phyloP scores from a whole-genome alignment of 2,888 invertebrate genomes.

The Lampropteryx suffumata region DNA sequence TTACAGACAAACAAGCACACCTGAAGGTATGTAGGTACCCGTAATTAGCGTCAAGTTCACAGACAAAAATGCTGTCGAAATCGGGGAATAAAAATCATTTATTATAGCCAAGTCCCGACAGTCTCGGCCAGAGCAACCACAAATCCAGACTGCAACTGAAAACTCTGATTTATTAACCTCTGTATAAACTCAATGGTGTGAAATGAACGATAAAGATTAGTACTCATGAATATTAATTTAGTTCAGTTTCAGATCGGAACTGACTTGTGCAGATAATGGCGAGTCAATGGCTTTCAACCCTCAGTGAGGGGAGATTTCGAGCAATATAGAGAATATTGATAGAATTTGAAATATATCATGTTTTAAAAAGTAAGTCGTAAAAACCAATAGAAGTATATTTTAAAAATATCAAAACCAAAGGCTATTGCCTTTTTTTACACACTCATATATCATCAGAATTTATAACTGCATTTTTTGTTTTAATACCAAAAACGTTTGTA shows the following conservation, averaged over 20 bases:
- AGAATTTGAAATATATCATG: conserved; percentile 4
- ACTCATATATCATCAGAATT: too few species aligned
- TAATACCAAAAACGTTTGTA: too few species aligned
- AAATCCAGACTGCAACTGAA: conserved; percentile 39
- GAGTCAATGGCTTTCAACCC: conserved; percentile 37
- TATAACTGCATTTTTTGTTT: too few species aligned
- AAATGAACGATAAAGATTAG: conserved; percentile 61
- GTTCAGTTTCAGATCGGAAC: conserved; percentile 42
- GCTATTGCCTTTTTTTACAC: too few species aligned
- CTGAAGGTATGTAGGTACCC: too few species aligned
- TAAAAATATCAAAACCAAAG: neutral
- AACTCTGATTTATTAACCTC: conserved; percentile 57
- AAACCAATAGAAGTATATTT: too few species aligned
- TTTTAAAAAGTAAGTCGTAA: too few species aligned
- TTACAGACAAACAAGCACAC: too few species aligned
- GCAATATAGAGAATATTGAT: conserved; percentile 7
- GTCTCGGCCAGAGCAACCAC: conserved; percentile 20
- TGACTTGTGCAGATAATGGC: conserved; percentile 46
- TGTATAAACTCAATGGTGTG: conserved; percentile 58
- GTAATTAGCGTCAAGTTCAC: neutral
- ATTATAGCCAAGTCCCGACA: conserved; percentile 12
- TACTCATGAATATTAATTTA: conserved; percentile 56
- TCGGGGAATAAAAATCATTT: conserved; percentile 16
- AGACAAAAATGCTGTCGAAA: conserved; percentile 4
- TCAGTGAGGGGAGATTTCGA: conserved; percentile 21